Percentiles rank a stretch among this genome's conserved stretches.
phyloP scores from a whole-genome alignment of 2,113 vertebrate species.

The Aptenodytes patagonicus region DNA sequence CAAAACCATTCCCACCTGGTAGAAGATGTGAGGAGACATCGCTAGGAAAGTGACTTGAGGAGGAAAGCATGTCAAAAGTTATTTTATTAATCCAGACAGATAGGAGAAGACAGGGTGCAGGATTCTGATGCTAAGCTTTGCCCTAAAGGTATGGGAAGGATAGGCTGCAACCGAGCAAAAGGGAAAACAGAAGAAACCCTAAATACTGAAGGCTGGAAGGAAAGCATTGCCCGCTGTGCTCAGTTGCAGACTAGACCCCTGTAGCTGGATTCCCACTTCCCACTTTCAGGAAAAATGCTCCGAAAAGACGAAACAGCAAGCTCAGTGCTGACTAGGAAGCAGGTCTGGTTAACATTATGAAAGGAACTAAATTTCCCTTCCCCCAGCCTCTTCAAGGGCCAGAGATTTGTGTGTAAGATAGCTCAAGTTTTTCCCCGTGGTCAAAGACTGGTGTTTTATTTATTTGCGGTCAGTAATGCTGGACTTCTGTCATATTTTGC shows the following conservation, averaged over 20 bases:
- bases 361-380: not conserved
- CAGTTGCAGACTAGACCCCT: not conserved
- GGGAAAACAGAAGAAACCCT: not conserved
- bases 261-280: not conserved
- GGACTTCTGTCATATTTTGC: slow-evolving; percentile 9
- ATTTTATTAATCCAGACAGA: not conserved
- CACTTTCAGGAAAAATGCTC: not conserved
- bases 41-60: not conserved
- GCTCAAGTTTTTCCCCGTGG: not conserved
- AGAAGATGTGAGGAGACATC: not conserved
- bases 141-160: not conserved
- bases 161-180: not conserved
- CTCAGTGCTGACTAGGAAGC: not conserved
- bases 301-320: not conserved
- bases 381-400: not conserved
- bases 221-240: accelerated
- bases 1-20: not conserved
- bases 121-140: not conserved
- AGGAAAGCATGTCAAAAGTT: not conserved
- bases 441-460: not conserved
- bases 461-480: not conserved
- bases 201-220: not conserved
- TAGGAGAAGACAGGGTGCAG: not conserved
- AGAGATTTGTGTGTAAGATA: slow-evolving; percentile 26
- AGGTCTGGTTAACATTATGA: slow-evolving; percentile 29